phyloP scores from a whole-genome alignment of 2,888 invertebrate species.

The Ptychoptera contaminata region DNA sequence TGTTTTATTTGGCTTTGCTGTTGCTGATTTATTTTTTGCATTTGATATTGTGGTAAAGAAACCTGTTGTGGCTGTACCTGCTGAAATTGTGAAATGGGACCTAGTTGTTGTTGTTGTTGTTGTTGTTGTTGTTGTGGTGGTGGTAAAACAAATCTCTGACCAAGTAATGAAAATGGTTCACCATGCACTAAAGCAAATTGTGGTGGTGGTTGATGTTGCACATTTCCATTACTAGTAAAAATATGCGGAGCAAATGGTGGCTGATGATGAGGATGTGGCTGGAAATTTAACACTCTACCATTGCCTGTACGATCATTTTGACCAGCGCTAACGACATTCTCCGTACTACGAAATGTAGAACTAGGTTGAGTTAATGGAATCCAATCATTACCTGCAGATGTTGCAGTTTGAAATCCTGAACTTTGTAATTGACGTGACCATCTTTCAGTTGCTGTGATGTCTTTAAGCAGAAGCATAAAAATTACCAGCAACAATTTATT shows the following conservation, averaged over 20 bases:
- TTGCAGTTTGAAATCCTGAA: slow-evolving; percentile 21
- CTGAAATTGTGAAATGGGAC: slow-evolving; percentile 11
- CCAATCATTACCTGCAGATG: slow-evolving; percentile 32
- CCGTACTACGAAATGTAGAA: not conserved
- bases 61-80: not conserved
- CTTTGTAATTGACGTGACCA: slow-evolving; percentile 28
- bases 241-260: slow-evolving; percentile 6
- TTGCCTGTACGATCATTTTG: slow-evolving; percentile 23
- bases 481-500: too few species aligned
- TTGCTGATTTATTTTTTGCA: not conserved
- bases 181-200: slow-evolving; percentile 18
- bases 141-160: slow-evolving; percentile 19
- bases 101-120: slow-evolving; percentile 15
- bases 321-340: too few species aligned
- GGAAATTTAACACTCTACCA: slow-evolving; percentile 25
- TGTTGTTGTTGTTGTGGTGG: slow-evolving; percentile 12
- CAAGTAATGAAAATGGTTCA: slow-evolving; percentile 19
- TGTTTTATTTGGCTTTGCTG: slow-evolving; percentile 2
- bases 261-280: slow-evolving; percentile 8
- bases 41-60: not conserved
- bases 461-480: too few species aligned
- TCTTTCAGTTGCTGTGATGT: slow-evolving; percentile 8
- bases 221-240: not conserved
- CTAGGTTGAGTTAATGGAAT: slow-evolving; percentile 33
- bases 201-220: slow-evolving; percentile 12